Conservation (phyloP, 2,797 vertebrate species). For the Crenichthys baileyi region DNA sequence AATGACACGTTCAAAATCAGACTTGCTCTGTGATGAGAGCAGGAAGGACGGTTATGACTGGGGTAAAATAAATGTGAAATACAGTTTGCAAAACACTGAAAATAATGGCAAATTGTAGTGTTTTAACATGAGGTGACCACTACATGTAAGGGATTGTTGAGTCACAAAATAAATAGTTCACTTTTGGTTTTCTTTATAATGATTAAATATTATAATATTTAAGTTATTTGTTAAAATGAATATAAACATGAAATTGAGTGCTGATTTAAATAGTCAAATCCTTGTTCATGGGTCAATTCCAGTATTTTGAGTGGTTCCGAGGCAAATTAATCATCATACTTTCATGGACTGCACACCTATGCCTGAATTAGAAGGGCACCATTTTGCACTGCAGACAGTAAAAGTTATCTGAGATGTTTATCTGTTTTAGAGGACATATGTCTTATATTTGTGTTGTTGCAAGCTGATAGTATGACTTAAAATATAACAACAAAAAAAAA, state of each 20-base stretch:
- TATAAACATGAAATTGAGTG: background rate
- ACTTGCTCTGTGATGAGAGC: constrained; percentile 38
- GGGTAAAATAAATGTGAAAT: background rate
- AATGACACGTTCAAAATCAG: constrained; percentile 50
- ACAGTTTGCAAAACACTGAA: background rate
- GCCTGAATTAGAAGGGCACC: background rate
- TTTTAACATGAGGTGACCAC: constrained; percentile 20
- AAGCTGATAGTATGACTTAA: background rate
- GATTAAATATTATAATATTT: background rate
- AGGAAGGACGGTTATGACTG: constrained; percentile 16
- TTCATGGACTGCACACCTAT: background rate
- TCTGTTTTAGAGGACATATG: background rate
- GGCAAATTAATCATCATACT: background rate
- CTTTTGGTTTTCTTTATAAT: background rate
- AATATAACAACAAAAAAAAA: background rate
- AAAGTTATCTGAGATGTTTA: background rate
- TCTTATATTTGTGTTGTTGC: background rate
- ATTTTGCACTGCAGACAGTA: background rate
- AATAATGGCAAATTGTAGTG: background rate
- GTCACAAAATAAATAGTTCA: background rate
- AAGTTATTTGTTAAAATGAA: background rate
- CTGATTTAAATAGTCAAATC: background rate
- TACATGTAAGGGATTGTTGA: background rate
- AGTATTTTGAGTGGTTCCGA: background rate
- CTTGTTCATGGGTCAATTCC: background rate